phyloP scores from a whole-genome alignment of 2,113 vertebrate species.

The Hemiprocne comata region DNA sequence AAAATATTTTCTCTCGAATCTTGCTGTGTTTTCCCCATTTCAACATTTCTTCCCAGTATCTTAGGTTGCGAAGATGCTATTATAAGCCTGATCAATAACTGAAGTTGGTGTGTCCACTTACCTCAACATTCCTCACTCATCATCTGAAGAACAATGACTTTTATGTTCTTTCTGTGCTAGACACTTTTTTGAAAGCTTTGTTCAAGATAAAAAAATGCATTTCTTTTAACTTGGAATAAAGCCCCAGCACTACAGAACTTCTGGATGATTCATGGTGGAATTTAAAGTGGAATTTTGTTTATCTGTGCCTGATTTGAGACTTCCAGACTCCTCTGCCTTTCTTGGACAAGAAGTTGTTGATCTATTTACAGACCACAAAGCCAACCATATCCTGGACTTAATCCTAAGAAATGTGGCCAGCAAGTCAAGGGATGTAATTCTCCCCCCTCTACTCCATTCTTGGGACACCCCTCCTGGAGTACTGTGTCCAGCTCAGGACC shows the following conservation, averaged over 20 bases:
- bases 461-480: too few species aligned
- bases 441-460: too few species aligned
- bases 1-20: not conserved
- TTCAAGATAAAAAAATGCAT: not conserved
- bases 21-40: not conserved
- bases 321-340: not conserved
- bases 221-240: not conserved
- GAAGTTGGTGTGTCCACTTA: not conserved
- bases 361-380: not conserved
- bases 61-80: not conserved
- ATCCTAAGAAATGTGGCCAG: too few species aligned
- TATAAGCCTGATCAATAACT: not conserved
- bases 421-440: too few species aligned
- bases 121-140: not conserved
- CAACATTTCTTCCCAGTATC: not conserved
- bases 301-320: not conserved
- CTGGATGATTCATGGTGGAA: not conserved
- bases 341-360: not conserved
- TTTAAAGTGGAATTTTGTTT: not conserved
- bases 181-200: not conserved
- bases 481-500: too few species aligned
- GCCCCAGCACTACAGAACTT: not conserved
- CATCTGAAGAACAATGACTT: not conserved
- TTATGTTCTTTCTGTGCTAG: not conserved
- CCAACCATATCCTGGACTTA: too few species aligned